Conservation (phyloP, 2,113 vertebrate genomes). For the Fregetta grallaria region DNA sequence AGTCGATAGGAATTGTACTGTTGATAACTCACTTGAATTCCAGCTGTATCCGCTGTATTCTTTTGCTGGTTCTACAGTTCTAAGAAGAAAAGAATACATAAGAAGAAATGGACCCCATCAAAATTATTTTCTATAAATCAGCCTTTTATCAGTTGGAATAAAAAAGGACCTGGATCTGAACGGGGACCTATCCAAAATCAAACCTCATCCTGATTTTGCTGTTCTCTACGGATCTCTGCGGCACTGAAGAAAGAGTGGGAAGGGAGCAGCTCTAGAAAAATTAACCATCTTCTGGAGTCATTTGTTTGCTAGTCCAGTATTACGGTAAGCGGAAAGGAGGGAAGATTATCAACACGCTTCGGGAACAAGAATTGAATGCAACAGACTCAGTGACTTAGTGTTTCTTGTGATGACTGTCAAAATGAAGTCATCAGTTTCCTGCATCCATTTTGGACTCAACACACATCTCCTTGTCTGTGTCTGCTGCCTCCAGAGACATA, state of each 20-base stretch:
- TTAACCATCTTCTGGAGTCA: neutral
- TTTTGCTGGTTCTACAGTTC: neutral
- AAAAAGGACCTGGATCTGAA: neutral
- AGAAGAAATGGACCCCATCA: neutral
- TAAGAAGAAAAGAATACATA: neutral
- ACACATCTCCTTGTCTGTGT: neutral
- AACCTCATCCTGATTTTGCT: neutral
- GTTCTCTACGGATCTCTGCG: neutral
- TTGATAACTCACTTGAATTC: neutral
- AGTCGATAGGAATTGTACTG: neutral
- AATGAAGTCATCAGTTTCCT: conserved; percentile 34
- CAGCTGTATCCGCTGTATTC: neutral
- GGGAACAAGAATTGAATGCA: neutral
- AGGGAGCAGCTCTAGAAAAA: neutral
- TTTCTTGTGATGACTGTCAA: conserved; percentile 15
- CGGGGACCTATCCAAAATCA: neutral
- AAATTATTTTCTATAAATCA: neutral
- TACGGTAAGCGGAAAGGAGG: neutral
- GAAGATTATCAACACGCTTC: neutral
- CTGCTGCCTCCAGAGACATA: conserved; percentile 23
- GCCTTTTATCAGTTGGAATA: neutral
- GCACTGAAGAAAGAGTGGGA: neutral
- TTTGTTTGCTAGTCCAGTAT: neutral
- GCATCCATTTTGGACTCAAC: neutral
- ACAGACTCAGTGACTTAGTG: neutral